Evolutionary conservation across 2,113 vertebrate species (phyloP), one percentile per base, ranked within the genome.

Genomic region (Poeciliopsis occidentalis): DNA sequence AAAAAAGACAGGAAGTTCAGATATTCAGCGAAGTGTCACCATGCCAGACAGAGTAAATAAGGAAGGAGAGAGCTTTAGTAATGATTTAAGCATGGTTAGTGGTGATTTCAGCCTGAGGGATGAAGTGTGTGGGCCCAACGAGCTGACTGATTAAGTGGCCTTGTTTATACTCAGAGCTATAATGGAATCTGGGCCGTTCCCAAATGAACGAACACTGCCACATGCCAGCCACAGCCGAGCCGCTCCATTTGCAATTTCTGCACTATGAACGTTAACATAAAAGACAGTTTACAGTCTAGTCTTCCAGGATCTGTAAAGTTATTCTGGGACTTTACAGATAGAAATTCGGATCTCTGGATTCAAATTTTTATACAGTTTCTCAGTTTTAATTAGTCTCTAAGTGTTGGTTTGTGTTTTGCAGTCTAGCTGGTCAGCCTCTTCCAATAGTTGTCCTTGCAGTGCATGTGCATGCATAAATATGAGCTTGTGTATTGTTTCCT

Each of bases 81-180:
- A 67, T 71, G 80, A 86, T 88, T 83, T 84, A 78, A 78, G 75
- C 67, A 75, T 67, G 34, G 70, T 80, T 81, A 81, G 65, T 41
- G 51, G 69, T 41, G 71, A 85, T 75, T 79, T 75, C 22, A 63
- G 79, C 84, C 75, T 76, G 32, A 78, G 77, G 81, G 79, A 69
- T 12, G 39, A 39, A 64, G 71, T 79, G 75, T 75, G 74, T 60
- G 67, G 60, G 65, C 76, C 64, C 72, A 17, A 54, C 30, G 34
- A 68, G 64, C 71, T 69, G 72, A 86, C 69, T 87, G 87, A 89
- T 89, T 87, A 76, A 82, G 74, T 62, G 39, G 66, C 32, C 57
- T 77, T 87, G 70, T 88, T 85, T 83, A 85, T 82, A 66, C 64
- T 80, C 60, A 8, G 69, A 70, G 64, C 67, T 67, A 57, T 69